Conservation (phyloP, 1,140 invertebrate genomes). For the Pemphigus obesinymphae region DNA sequence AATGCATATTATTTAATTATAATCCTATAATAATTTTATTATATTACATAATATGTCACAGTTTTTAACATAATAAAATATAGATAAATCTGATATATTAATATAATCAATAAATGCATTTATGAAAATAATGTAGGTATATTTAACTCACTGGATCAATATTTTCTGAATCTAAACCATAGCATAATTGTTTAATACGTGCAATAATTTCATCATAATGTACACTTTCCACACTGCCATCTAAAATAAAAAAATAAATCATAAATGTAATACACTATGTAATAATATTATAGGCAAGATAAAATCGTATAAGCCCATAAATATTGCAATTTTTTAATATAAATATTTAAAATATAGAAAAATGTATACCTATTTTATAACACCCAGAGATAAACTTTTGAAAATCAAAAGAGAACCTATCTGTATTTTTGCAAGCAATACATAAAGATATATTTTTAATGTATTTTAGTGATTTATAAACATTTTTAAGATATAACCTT, state of each 20-base stretch:
- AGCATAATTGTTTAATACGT: constrained; percentile 90
- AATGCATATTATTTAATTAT: neutral
- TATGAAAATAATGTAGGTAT: neutral
- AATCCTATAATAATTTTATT: neutral
- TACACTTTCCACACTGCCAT: constrained; percentile 83
- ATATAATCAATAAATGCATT: neutral
- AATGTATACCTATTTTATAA: no score
- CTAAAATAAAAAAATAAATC: constrained; percentile 52
- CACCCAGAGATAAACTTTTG: no score
- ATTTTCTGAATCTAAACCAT: constrained; percentile 92
- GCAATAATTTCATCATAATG: constrained; percentile 98
- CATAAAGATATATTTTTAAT: no score
- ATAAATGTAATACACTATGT: neutral
- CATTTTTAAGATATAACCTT: no score
- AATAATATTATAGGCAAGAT: neutral
- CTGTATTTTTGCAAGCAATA: no score
- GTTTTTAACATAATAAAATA: neutral
- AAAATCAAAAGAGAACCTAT: no score
- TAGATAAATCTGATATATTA: neutral
- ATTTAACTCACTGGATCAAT: constrained; percentile 80
- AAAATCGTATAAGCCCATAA: neutral
- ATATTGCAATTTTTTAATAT: no score
- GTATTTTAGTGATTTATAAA: no score
- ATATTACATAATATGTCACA: neutral
- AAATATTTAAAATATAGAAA: no score